Base-by-base conservation (phyloP, 1,140 invertebrate genomes). In the Tetramorium simillimum region DNA sequence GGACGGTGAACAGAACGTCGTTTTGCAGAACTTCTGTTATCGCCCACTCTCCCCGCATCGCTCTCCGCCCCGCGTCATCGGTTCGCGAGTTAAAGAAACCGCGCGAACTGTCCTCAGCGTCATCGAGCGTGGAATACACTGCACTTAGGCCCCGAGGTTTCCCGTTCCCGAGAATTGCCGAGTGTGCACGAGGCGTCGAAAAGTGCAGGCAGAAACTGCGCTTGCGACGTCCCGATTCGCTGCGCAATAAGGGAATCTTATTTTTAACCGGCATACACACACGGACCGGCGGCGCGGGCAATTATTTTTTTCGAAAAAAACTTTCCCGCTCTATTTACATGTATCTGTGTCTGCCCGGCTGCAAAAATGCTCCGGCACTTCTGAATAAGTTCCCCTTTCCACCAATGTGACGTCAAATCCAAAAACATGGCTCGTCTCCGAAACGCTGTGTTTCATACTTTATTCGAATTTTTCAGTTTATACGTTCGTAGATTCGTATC, bases 41-140 rank as follows among this genome's bases (percentile, higher is more conserved):
- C 28, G 12, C 21, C n/a, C 14, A 33, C 33, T 33, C 43, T 51
- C 6, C 9, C 2, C 16, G n/a, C 33, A 51, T 56, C 16, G 21
- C 21, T 21, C 16, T 12, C n/a, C 28, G 12, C n/a, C n/a, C 18
- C n/a, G 6, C 18, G 53, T 28, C 12, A 46, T 46, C 43, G 7
- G 43, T 9, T 12, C 0, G 10, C 40, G 69, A 75, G 46, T 84
- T 75, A 84, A 84, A 84, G 69, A 73, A 60, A 75, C 80, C 80
- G 80, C 80, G 80, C 80, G 69, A 72, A 75, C 69, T 40, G 12
- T 28, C 21, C 7, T 16, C 51, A 28, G 24, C 28, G n/a, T 49
- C 80, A 60, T 84, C 53, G 80, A 75, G 53, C 53, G 67, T 58
- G 40, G 21, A 69, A 24, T 28, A 49, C 40, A 82, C 56, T 49